These are phyloP conservation scores for Arbacia lixula DNA, from an alignment of 53 echinoderm and acorn worm species.

Conservation along the genomic window DNA sequence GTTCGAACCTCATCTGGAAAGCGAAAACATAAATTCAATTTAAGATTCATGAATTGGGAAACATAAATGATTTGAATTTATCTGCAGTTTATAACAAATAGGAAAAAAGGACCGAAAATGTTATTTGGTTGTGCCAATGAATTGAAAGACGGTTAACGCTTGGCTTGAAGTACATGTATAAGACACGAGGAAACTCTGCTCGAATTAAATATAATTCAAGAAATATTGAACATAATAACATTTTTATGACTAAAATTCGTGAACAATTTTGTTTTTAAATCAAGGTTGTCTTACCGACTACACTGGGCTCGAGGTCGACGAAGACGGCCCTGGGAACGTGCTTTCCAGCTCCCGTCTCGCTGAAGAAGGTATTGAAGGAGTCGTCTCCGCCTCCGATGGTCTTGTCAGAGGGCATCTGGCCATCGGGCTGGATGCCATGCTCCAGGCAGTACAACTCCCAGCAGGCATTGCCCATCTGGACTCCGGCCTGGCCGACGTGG, in stretches of 20 bases:
- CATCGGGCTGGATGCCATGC: conserved; percentile 92
- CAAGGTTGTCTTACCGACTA: conserved; percentile 15
- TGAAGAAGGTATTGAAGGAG: conserved; percentile 54
- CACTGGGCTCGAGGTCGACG: conserved; percentile 38
- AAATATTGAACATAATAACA: not conserved
- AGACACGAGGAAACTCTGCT: not conserved
- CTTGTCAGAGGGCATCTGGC: conserved; percentile 81
- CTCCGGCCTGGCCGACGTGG: conserved; percentile 89
- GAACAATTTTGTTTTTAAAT: not conserved
- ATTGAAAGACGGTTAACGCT: too few relatives aligned
- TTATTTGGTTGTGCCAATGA: too few relatives aligned
- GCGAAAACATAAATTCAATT: not conserved
- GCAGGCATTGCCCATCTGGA: conserved; percentile 95
- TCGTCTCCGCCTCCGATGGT: conserved; percentile 47
- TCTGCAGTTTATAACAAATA: not conserved
- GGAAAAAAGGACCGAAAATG: too few relatives aligned
- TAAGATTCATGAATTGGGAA: not conserved
- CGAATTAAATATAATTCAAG: not conserved
- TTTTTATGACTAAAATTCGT: not conserved
- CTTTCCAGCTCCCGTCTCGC: conserved; percentile 52
- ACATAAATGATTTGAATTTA: not conserved
- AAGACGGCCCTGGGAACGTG: conserved; percentile 44
- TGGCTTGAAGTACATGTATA: not conserved
- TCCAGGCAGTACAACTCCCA: conserved; percentile 91
- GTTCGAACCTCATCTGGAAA: conserved; percentile 77